Evolutionary conservation across 2,888 invertebrate genomes (phyloP), one percentile per base, ranked within the genome.

Genomic region (Seira sanloemensis): DNA sequence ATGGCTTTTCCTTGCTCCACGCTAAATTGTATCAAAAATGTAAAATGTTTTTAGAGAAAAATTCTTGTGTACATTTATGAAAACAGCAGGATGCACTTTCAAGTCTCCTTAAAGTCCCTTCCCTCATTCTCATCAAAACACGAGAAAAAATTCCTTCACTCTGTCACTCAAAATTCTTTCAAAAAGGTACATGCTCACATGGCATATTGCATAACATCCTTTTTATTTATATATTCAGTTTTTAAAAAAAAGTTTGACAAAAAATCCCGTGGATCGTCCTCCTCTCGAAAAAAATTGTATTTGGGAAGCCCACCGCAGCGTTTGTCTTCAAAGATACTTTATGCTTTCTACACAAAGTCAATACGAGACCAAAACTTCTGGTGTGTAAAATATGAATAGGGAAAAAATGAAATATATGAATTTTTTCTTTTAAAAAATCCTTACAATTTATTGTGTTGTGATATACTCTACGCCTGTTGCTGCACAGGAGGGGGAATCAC

Each of bases 71-170:
- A 67, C 50, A 27, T n/a, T 66, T 68, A 5, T 58, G n/a, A 65
- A 75, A 74, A 54, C 80, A 80, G 80, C 80, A 80, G 74, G 80
- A 69, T 18, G 69, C 9, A 46, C 58, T 73, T 58, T 26, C 65
- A 19, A 27, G 19, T 23, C 27, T 21, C 16, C 19, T 19, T 75
- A 27, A 25, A 58, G 73, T 25, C 73, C 75, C 66, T 66, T 66
- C 66, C 27, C 24, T 65, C 66, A 62, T 26, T 50, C 66, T 37
- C 50, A 46, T 68, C n/a, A n/a, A n/a, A n/a, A n/a, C n/a, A n/a
- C n/a, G n/a, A n/a, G n/a, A n/a, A n/a, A n/a, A n/a, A n/a, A 65
- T 50, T 77, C 67, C 69, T 74, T 80, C 80, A 73, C 72, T 79
- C 79, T 75, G 27, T 58, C 18, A 4, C 18, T 58, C 58, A 58